These are phyloP conservation scores for Trissonchulus sp. DNA, from an alignment of 2,888 invertebrate genomes.

Conservation along the genomic window DNA sequence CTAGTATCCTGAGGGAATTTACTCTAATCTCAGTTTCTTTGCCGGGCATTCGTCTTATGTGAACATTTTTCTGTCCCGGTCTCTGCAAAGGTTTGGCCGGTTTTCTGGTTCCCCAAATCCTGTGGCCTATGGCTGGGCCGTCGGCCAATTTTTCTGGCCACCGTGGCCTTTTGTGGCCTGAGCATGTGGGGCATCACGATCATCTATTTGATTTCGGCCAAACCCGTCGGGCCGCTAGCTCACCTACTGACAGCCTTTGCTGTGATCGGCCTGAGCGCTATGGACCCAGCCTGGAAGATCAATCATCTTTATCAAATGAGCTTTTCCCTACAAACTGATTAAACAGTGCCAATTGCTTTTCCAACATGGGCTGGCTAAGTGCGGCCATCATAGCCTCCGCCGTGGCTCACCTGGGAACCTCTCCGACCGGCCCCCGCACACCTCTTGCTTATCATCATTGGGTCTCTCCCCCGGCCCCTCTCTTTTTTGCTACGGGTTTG, in stretches of 20 bases:
- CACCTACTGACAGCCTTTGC: background rate
- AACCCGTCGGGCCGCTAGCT: background rate
- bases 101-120: background rate
- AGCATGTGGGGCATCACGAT: conserved; percentile 9
- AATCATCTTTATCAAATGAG: conserved; percentile 22
- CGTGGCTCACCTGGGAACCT: background rate
- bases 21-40: conserved; percentile 14
- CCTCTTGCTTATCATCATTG: too few species aligned
- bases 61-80: conserved; percentile 19
- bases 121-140: conserved; percentile 4
- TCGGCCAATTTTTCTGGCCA: background rate
- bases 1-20: conserved; percentile 19
- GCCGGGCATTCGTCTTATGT: too few species aligned
- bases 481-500: too few species aligned
- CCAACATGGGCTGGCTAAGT: background rate
- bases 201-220: background rate
- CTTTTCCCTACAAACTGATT: background rate
- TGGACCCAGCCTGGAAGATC: conserved; percentile 19
- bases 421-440: too few species aligned
- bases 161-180: background rate
- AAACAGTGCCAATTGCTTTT: background rate
- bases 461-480: too few species aligned
- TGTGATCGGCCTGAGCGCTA: background rate
- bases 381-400: background rate
- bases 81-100: background rate